These are phyloP conservation scores for Polypterus senegalus DNA, from an alignment of 2,113 vertebrate genomes.

Conservation along the genomic window DNA sequence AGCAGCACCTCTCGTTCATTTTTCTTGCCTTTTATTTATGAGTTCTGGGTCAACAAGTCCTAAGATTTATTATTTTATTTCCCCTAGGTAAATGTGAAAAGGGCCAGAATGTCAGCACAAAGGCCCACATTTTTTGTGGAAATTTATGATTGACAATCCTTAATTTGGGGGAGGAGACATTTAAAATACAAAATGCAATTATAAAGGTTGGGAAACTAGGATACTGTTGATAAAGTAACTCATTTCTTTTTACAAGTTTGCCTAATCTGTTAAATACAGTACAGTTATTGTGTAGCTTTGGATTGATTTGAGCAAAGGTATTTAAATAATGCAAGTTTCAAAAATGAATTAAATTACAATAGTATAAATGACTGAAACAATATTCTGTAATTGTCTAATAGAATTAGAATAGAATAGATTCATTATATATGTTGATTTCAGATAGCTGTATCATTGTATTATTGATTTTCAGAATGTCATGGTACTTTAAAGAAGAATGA, in stretches of 20 bases:
- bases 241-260: not conserved
- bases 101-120: constrained; percentile 43
- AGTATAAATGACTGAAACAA: not conserved
- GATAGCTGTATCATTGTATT: no score
- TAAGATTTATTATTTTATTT: constrained; percentile 44
- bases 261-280: not conserved
- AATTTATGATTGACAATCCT: constrained; percentile 42
- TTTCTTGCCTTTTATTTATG: constrained; percentile 19
- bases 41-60: constrained; percentile 29
- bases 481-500: no score
- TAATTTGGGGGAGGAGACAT: constrained; percentile 9
- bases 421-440: no score
- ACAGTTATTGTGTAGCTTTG: not conserved
- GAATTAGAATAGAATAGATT: no score
- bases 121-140: constrained; percentile 31
- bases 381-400: no score
- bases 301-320: not conserved
- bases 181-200: constrained; percentile 30
- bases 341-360: not conserved
- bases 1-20: constrained; percentile 13
- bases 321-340: constrained; percentile 3
- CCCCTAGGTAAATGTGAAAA: constrained; percentile 48
- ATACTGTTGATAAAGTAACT: not conserved
- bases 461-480: no score
- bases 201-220: constrained; percentile 14